Evolutionary conservation across 2,797 vertebrate genomes (phyloP), one percentile per base, ranked within the genome.

Genomic region (Pseudochirops cupreus): DNA sequence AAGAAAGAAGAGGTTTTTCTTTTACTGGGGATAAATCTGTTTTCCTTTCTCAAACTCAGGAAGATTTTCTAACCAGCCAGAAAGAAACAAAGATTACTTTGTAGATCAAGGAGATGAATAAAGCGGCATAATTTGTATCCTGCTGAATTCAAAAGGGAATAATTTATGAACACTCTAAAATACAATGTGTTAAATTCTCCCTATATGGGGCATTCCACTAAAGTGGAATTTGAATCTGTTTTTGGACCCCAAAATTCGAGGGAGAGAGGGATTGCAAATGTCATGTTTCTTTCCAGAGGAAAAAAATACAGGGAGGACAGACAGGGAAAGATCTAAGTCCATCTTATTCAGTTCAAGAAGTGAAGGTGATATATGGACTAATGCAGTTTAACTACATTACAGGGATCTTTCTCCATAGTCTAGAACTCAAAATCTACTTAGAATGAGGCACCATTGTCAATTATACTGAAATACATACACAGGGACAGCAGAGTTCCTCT

Each of bases 1-100:
- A 91, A 39, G 13, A 90, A 3, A 56, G 56, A 94, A 26, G 16
- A 1, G 0, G 28, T n/a, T 33, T 56, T 96, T 94, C 94, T 92
- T 97, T 91, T 95, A 53, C 6, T 94, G 6, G 39, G 39, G 93
- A 4, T 53, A 94, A 96, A 95, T 0, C 9, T 92, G 4, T 93
- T 26, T 94, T 87, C 90, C 4, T 95, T 62, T 82, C 29, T 90
- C 93, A 95, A 95, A 94, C 1, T 52, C 0, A 50, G 24, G 28
- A 87, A 94, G n/a, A 39, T 28, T 92, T 96, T 92, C 39, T 93
- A 93, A 82, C 0, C 26, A 53, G 5, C 91, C 91, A 92, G 54
- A 95, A 56, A 82, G 92, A 12, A 87, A 46, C 29, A 92, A 18
- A 59, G 67, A 91, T 87, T 46, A 87, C 39, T 87, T 87, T 87